phyloP scores from a whole-genome alignment of 1,140 invertebrate species.

The Eulimnadia texana region DNA sequence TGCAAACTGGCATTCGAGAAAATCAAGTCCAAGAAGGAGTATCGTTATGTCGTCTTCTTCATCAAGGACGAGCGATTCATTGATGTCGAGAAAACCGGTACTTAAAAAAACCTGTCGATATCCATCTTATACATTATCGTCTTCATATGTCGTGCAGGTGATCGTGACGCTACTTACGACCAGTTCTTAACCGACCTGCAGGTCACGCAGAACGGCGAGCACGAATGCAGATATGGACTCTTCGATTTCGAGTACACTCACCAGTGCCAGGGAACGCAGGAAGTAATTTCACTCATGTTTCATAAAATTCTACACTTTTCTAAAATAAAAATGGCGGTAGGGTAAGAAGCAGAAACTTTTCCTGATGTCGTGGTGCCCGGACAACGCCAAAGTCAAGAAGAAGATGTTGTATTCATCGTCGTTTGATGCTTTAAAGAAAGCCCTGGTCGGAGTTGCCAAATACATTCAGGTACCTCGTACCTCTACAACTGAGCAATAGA shows the following conservation, averaged over 20 bases:
- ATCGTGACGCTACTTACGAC: constrained; percentile 73
- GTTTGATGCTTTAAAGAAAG: constrained; percentile 90
- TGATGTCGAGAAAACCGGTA: constrained; percentile 74
- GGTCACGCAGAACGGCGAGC: constrained; percentile 56
- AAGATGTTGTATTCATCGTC: constrained; percentile 98
- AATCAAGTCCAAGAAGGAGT: constrained; percentile 93
- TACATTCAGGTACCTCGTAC: constrained; percentile 74
- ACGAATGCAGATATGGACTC: constrained; percentile 82
- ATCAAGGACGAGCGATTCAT: constrained; percentile 90
- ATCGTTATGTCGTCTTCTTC: constrained; percentile 89
- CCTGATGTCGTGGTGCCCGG: constrained; percentile 94
- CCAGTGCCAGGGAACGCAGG: constrained; percentile 83
- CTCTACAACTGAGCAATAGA: too few relatives aligned
- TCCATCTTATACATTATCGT: background rate
- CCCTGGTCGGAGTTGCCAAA: constrained; percentile 87
- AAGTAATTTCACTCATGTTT: constrained; percentile 32
- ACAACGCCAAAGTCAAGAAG: constrained; percentile 93
- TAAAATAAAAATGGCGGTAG: background rate
- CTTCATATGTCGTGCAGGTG: constrained; percentile 31
- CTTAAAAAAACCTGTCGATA: constrained; percentile 16
- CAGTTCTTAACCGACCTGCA: constrained; percentile 80
- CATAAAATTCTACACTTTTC: background rate
- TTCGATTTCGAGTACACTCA: constrained; percentile 93
- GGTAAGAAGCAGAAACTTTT: constrained; percentile 87
- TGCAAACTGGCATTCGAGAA: constrained; percentile 91